A percentile compares a stretch with the other conserved stretches of the same genome.
Evolutionary conservation across 2,113 vertebrate species (phyloP).

Genomic region (Dicentrarchus labrax): DNA sequence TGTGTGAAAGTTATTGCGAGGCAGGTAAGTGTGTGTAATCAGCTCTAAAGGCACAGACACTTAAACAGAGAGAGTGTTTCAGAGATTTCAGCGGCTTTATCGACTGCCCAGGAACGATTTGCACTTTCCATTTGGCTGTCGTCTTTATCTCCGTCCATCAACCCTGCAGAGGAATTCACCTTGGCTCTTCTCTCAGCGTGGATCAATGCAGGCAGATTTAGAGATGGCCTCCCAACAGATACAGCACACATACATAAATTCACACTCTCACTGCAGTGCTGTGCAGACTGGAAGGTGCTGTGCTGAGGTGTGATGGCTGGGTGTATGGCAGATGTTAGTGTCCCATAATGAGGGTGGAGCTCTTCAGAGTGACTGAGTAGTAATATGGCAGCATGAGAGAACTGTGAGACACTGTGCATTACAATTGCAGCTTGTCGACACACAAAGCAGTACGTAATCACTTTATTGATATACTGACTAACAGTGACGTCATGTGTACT

Average conservation of each 20-base stretch:
- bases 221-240: constrained; percentile 39
- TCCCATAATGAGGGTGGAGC: not conserved
- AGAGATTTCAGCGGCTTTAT: constrained; percentile 40
- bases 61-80: constrained; percentile 29
- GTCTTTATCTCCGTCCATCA: constrained; percentile 59
- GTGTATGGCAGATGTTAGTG: constrained; percentile 26
- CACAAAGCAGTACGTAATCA: too few species aligned
- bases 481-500: not conserved
- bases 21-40: constrained; percentile 39
- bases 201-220: constrained; percentile 65
- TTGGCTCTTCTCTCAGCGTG: constrained; percentile 16
- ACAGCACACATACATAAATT: constrained; percentile 2
- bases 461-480: too few species aligned
- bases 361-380: not conserved
- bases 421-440: too few species aligned
- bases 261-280: constrained; percentile 21
- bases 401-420: not conserved
- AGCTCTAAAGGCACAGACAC: constrained; percentile 28
- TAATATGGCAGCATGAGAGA: not conserved
- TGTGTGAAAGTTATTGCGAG: not conserved
- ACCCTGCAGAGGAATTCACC: constrained; percentile 47
- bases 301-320: constrained; percentile 6
- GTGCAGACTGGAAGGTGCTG: not conserved
- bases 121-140: constrained; percentile 51
- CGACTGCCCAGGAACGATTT: constrained; percentile 26